Evolutionary conservation across 1,140 invertebrate genomes (phyloP).

Genomic region (Limonius californicus): DNA sequence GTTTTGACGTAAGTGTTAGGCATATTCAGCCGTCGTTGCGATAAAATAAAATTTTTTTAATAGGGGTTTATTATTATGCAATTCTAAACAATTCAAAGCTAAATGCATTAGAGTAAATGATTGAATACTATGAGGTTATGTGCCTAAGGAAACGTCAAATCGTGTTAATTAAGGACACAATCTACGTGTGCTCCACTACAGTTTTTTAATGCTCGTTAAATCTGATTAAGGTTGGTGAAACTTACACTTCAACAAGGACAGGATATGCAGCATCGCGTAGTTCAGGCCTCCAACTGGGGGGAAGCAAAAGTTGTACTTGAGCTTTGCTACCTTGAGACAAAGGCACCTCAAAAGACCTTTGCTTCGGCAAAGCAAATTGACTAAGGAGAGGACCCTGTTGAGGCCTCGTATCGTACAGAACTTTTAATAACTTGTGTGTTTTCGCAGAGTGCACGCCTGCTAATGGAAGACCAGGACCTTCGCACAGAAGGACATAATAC

Average conservation of each 20-base stretch:
- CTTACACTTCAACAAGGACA: slow-evolving; percentile 77
- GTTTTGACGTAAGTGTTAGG: too few relatives aligned
- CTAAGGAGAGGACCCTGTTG: slow-evolving; percentile 60
- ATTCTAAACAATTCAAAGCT: too few relatives aligned
- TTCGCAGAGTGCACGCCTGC: slow-evolving; percentile 69
- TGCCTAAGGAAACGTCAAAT: too few relatives aligned
- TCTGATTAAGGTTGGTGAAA: slow-evolving; percentile 21
- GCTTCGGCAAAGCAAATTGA: slow-evolving; percentile 68
- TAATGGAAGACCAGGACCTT: slow-evolving; percentile 73
- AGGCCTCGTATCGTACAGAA: slow-evolving; percentile 71
- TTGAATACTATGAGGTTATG: too few relatives aligned
- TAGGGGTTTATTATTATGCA: too few relatives aligned
- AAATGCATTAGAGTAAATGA: too few relatives aligned
- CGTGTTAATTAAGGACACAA: too few relatives aligned
- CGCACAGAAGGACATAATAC: slow-evolving; percentile 74
- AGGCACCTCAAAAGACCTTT: slow-evolving; percentile 71
- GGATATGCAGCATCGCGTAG: slow-evolving; percentile 79
- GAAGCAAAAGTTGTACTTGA: slow-evolving; percentile 73
- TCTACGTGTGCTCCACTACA: too few relatives aligned
- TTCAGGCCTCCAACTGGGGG: slow-evolving; percentile 79
- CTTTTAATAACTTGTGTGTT: slow-evolving; percentile 66
- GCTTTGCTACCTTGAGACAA: slow-evolving; percentile 72
- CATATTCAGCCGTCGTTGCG: too few relatives aligned
- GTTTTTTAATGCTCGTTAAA: too few relatives aligned
- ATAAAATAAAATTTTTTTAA: too few relatives aligned